Base-by-base conservation (phyloP, 2,888 invertebrate species). In the Tridacna crocea region DNA sequence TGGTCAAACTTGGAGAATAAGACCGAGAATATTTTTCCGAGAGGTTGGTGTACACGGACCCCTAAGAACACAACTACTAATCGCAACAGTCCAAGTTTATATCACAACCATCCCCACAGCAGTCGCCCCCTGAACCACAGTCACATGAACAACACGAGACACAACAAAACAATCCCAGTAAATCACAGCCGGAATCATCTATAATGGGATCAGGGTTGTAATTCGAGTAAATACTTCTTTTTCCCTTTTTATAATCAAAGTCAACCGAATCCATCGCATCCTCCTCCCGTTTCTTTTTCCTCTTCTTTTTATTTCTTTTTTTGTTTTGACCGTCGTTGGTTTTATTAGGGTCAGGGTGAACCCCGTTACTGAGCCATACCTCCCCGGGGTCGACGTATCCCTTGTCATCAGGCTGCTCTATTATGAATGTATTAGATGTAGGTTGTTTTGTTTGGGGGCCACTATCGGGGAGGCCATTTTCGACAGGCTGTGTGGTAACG, bases 101-200 rank as follows among this genome's bases (percentile, higher is more conserved):
- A 65, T 65, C 65, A 27, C 65, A 65, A 24, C 19, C 36, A 17
- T 26, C 22, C 1, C 26, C 65, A 26, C 65, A 65, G 13, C 65
- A 65, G 15, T 27, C 65, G 17, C 17, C 27, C 12, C 24, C 61
- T 2, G 61, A 3, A 13, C 13, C 22, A 24, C 15, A 15, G 26
- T 65, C 65, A 27, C 65, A 65, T 15, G 27, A 17, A 65, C 65
- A 65, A 19, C 65, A 65, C 15, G 24, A 17, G 11, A 65, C 12
- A 19, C 65, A 65, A 27, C 65, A 65, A 36, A 65, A 27, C 65
- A 65, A 8, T 10, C 27, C 65, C 0, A 27, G 27, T 13, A 65
- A 6, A 26, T 65, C 65, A 19, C 65, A 65, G 0, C 65, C 65
- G 65, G 65, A 27, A 27, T 65, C 65, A 19, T 65, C 65, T 26